Base-by-base conservation (phyloP, 2,797 vertebrate genomes). In the Rhincodon typus region DNA sequence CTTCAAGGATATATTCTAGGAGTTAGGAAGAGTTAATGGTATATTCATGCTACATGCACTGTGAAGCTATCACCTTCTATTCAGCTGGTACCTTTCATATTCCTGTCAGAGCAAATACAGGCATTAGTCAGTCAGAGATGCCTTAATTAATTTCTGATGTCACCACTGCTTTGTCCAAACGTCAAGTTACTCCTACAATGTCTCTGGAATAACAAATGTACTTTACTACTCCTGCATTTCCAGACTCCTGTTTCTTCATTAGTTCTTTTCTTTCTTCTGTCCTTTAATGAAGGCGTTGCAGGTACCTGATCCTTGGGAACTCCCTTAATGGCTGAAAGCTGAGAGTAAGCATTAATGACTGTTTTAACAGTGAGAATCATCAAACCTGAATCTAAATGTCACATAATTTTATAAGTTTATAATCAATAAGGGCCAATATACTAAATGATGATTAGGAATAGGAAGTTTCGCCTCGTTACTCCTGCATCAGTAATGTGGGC, bases 71-170 rank as follows among this genome's bases (percentile, higher is more conserved):
- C 69, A 94, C 27, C 93, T 70, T 57, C 25, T 12, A 30, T 70
- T 70, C 69, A 94, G 42, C 93, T 94, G 42, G 15, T 30, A 50
- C 69, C 38, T 72, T 94, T 72, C 27, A 8, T 19, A 27, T 10
- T 94, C 38, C 38, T 72, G 69, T 53, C 69, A 72, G 67, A 72
- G 38, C 69, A 94, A 94, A 42, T 93, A 93, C n/a, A 25, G 90
- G 34, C 3, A 67, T 93, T 67, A 10, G 19, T 38, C 34, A 42
- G 25, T 67, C 66, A 67, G n/a, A 0, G 67, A 25, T 93, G 62
- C 66, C 90, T 67, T 69, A 67, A 93, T 93, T 93, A 25, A 93
- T 67, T 93, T 93, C 90, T 93, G 67, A 3, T 93, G n/a, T 69
- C 34, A 93, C 66, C 42, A 42, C 8, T 42, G 12, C 66, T 93